phyloP scores from a whole-genome alignment of 2,113 vertebrate genomes.

The Alectura lathami region DNA sequence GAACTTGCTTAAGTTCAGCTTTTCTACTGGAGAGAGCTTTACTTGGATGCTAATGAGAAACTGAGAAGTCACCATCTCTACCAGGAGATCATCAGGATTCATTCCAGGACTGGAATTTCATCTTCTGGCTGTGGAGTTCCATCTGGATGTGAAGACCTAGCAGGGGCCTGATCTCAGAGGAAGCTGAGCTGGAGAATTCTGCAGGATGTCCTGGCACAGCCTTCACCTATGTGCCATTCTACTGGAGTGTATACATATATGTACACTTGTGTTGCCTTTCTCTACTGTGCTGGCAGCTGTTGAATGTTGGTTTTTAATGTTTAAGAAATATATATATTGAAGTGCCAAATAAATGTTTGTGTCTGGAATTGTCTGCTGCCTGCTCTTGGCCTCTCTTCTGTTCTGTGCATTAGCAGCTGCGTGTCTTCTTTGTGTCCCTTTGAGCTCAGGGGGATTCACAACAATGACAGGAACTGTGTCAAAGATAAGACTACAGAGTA shows the following conservation, averaged over 20 bases:
- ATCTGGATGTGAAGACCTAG: constrained; percentile 23
- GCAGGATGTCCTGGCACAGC: constrained; percentile 32
- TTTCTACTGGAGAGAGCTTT: constrained; percentile 15
- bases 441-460: neutral
- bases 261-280: constrained; percentile 49
- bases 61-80: neutral
- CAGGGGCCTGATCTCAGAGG: constrained; percentile 14
- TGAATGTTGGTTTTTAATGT: constrained; percentile 67
- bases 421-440: neutral
- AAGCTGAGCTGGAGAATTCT: constrained; percentile 28
- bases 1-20: neutral
- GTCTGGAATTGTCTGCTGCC: constrained; percentile 64
- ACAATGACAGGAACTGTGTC: neutral
- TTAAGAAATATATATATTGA: constrained; percentile 58
- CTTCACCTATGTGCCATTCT: constrained; percentile 24
- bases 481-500: neutral
- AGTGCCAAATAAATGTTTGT: constrained; percentile 75
- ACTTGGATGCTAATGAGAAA: neutral
- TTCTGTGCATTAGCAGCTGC: constrained; percentile 12
- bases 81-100: neutral
- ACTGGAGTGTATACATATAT: neutral
- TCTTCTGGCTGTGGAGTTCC: neutral
- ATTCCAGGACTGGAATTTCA: constrained; percentile 16
- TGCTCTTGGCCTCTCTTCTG: constrained; percentile 42
- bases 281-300: constrained; percentile 51